phyloP scores from a whole-genome alignment of 2,113 vertebrate species.

The Pagrus major region DNA sequence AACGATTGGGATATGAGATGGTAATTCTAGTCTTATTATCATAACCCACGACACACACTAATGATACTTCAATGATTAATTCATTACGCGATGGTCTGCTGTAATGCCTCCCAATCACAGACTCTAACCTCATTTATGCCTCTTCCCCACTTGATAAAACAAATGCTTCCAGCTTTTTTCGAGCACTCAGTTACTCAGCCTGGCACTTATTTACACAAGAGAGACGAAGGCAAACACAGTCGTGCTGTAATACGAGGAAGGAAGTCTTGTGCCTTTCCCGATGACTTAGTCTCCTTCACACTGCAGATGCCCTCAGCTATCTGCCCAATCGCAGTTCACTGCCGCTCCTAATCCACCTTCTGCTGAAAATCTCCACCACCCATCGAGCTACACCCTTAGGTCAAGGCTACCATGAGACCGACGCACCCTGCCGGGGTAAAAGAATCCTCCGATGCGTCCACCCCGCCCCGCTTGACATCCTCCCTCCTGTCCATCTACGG shows the following conservation, averaged over 20 bases:
- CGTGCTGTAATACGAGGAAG: background rate
- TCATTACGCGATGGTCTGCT: conserved; percentile 44
- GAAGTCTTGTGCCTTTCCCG: conserved; percentile 1
- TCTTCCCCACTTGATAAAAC: conserved; percentile 28
- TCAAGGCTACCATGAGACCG: conserved; percentile 31
- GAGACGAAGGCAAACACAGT: conserved; percentile 1
- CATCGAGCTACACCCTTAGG: conserved; percentile 47
- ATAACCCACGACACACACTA: conserved; percentile 49
- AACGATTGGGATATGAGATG: conserved; percentile 59
- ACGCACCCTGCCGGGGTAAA: conserved; percentile 56
- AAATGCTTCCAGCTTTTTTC: conserved; percentile 21
- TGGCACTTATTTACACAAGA: conserved; percentile 37
- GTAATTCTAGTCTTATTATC: conserved; percentile 67
- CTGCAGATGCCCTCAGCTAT: conserved; percentile 41
- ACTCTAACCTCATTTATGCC: conserved; percentile 32
- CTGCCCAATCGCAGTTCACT: conserved; percentile 37
- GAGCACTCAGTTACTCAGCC: conserved; percentile 9
- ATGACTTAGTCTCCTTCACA: conserved; percentile 39
- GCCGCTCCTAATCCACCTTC: conserved; percentile 61
- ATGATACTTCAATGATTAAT: conserved; percentile 61
- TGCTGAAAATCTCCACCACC: conserved; percentile 60
- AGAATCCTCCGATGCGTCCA: conserved; percentile 44
- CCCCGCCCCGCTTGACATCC: conserved; percentile 31
- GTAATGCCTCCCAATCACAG: conserved; percentile 34
- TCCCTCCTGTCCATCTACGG: conserved; percentile 38